Evolutionary conservation across 2,113 vertebrate genomes (phyloP).

Genomic region (Thalassarche chlororhynchos): DNA sequence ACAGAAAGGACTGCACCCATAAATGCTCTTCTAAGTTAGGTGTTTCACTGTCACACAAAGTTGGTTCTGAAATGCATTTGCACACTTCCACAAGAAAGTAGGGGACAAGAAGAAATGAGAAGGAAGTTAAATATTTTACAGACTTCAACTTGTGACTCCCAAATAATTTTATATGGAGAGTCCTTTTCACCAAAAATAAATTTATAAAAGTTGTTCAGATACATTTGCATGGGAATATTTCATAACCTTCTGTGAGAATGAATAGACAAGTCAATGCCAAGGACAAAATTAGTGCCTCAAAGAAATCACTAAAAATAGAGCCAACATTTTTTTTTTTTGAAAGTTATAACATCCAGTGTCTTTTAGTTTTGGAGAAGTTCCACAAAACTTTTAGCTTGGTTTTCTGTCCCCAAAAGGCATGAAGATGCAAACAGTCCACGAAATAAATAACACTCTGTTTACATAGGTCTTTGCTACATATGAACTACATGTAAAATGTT

Average conservation of each 20-base stretch:
- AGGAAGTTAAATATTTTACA: neutral
- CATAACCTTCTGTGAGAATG: neutral
- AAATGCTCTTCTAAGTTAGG: neutral
- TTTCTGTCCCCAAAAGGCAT: neutral
- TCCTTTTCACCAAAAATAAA: neutral
- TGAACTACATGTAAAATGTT: neutral
- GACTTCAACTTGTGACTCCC: neutral
- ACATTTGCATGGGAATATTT: neutral
- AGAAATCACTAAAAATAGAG: neutral
- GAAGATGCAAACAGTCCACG: neutral
- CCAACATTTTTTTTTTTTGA: neutral
- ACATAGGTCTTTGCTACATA: neutral
- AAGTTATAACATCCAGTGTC: neutral
- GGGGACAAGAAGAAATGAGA: neutral
- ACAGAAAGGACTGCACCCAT: neutral
- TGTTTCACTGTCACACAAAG: neutral
- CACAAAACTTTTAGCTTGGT: neutral
- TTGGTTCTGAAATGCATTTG: neutral
- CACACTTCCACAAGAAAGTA: neutral
- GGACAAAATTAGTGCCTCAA: neutral
- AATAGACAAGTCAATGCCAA: neutral
- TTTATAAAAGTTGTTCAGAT: neutral
- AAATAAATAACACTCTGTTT: neutral
- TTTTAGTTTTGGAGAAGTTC: neutral
- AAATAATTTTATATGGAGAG: neutral